Evolutionary conservation across 2,113 vertebrate species (phyloP), one percentile per base, ranked within the genome.

Genomic region (Pavo muticus): DNA sequence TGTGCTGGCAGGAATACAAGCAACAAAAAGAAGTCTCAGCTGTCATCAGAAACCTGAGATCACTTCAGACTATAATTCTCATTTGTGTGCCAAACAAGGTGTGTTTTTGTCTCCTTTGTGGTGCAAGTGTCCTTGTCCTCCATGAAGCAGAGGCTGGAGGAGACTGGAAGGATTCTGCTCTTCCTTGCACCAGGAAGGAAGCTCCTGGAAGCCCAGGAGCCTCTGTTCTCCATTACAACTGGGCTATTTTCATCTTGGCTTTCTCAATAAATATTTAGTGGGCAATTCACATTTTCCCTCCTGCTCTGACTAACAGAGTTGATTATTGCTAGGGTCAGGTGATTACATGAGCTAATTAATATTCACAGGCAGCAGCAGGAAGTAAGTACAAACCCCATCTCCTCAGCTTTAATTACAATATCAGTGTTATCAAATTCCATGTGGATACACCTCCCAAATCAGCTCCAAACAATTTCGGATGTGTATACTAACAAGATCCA

Each of bases 391-490:
- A 92, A 59, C 52, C 70, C 79, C 88, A 73, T 92, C 87, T 94
- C 88, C 88, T 92, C 91, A 90, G 88, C 87, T 91, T 95, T 97
- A 97, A 97, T 97, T 97, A 96, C 96, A 92, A 45, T 86, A 92
- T 92, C 90, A 95, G 71, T 87, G 77, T 77, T 86, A 69, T 83
- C 79, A 92, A 96, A 97, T 95, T 91, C 96, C 93, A 67, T 39
- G 76, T 75, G 88, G 96, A 90, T 48, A 84, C 45, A 84, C 73
- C 74, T 94, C 93, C 84, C 64, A 75, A 79, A 91, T 87, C 86
- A 83, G 88, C 87, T 87, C 87, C 78, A 94, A 87, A 96, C 87
- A 86, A 93, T 94, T 97, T 96, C 84, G 84, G 88, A 95, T 77
- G 68, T 90, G 84, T 93, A 16, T 72, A 61, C 67, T 80, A 93